Conservation (phyloP, 2,888 invertebrate genomes). For the Hanleya hanleyi region DNA sequence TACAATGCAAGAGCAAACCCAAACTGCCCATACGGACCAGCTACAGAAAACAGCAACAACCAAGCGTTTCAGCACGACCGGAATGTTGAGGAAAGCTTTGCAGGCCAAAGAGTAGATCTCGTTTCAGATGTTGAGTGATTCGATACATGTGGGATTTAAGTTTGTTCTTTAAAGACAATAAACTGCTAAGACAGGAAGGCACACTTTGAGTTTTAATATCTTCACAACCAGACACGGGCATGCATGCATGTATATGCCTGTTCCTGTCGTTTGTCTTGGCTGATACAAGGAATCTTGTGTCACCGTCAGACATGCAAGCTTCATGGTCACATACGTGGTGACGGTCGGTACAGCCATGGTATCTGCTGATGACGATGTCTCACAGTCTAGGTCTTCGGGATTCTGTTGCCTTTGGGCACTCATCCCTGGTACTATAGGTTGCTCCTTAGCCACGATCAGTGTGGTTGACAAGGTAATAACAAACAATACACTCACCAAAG, state of each 20-base stretch:
- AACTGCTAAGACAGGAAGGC: not conserved
- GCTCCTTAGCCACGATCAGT: constrained; percentile 90
- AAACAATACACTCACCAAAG: constrained; percentile 91
- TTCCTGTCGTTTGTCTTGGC: not conserved
- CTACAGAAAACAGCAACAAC: constrained; percentile 96
- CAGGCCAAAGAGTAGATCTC: constrained; percentile 48
- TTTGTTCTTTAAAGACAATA: not conserved
- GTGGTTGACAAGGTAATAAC: constrained; percentile 87
- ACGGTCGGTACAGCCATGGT: constrained; percentile 1
- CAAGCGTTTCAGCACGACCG: constrained; percentile 86
- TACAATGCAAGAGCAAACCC: constrained; percentile 96
- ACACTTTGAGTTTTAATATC: not conserved
- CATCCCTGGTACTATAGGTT: constrained; percentile 76
- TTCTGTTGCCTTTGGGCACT: not conserved
- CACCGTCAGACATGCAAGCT: constrained; percentile 21
- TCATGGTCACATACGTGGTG: constrained; percentile 62
- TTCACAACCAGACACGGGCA: not conserved
- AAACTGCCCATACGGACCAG: constrained; percentile 97
- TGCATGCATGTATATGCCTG: not conserved
- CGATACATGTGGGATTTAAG: not conserved
- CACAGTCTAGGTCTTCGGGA: no score
- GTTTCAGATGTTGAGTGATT: constrained; percentile 29
- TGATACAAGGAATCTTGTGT: not conserved
- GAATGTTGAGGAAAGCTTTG: constrained; percentile 81
- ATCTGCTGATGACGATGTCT: not conserved